phyloP scores from a whole-genome alignment of 2,888 invertebrate species.

The Amorpha juglandis region DNA sequence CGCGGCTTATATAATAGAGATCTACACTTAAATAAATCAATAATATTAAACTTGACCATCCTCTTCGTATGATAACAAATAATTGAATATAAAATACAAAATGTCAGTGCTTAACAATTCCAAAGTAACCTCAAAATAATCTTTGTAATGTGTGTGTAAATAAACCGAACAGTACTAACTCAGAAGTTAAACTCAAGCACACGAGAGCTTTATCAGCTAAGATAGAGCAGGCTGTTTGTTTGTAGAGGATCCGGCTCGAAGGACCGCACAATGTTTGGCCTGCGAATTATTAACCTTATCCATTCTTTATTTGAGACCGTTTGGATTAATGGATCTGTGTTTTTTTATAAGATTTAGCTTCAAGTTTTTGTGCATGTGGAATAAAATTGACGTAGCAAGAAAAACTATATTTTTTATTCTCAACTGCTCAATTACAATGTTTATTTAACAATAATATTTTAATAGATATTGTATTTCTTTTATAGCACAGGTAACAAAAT shows the following conservation, averaged over 20 bases:
- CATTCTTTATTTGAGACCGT: constrained; percentile 9
- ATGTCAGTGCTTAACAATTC: background rate
- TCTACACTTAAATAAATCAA: no score
- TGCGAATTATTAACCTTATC: constrained; percentile 2
- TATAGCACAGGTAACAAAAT: no score
- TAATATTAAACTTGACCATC: no score
- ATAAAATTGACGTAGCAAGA: no score
- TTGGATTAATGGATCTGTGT: constrained; percentile 17
- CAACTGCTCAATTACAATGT: no score
- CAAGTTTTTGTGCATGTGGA: background rate
- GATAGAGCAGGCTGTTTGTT: constrained; percentile 11
- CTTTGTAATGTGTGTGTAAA: background rate
- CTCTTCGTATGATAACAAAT: background rate
- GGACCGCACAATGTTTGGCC: constrained; percentile 6
- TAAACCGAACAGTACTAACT: background rate
- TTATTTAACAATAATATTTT: no score
- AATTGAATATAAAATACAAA: background rate
- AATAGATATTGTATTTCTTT: no score
- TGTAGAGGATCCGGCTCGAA: constrained; percentile 12
- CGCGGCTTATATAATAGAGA: no score
- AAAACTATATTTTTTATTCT: no score
- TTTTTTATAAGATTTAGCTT: constrained; percentile 12
- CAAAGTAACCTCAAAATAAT: background rate
- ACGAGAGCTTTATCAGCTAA: constrained; percentile 13
- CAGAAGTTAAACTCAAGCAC: constrained; percentile 1